Percentiles rank a stretch among this genome's conserved stretches.
Evolutionary conservation across 2,797 vertebrate genomes (phyloP).

Genomic region (Sebastes taczanowskii): DNA sequence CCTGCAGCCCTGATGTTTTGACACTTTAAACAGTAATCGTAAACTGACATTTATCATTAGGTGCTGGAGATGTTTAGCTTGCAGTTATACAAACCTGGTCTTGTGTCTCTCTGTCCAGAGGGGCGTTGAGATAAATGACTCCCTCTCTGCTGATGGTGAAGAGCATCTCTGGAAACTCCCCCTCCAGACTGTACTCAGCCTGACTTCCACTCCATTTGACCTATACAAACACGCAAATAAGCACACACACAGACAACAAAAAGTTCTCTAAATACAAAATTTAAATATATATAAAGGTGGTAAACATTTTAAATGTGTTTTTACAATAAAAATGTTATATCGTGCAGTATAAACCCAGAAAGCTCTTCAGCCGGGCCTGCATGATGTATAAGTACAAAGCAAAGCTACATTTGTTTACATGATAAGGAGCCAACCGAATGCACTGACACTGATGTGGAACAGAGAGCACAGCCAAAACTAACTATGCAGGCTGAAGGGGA

Average conservation of each 20-base stretch:
- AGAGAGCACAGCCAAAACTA: conserved; percentile 69
- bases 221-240: conserved; percentile 62
- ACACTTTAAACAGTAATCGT: conserved; percentile 7
- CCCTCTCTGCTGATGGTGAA: conserved; percentile 82
- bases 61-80: conserved; percentile 28
- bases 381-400: conserved; percentile 42
- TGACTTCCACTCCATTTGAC: conserved; percentile 85
- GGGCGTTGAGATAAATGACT: conserved; percentile 82
- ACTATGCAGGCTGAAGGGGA: conserved; percentile 72
- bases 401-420: conserved; percentile 64
- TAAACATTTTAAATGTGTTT: background rate
- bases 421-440: conserved; percentile 63
- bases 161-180: conserved; percentile 82
- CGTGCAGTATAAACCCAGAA: background rate
- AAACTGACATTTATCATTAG: conserved; percentile 2
- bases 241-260: background rate
- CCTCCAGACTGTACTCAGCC: conserved; percentile 81
- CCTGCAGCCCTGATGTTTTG: background rate
- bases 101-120: conserved; percentile 86
- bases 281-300: too few relatives aligned
- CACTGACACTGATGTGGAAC: conserved; percentile 74
- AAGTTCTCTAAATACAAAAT: background rate
- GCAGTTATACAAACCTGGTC: conserved; percentile 78
- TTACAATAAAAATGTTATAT: background rate
- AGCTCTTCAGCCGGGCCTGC: background rate